Conservation (phyloP, 2,113 vertebrate genomes). For the Stercorarius parasiticus region DNA sequence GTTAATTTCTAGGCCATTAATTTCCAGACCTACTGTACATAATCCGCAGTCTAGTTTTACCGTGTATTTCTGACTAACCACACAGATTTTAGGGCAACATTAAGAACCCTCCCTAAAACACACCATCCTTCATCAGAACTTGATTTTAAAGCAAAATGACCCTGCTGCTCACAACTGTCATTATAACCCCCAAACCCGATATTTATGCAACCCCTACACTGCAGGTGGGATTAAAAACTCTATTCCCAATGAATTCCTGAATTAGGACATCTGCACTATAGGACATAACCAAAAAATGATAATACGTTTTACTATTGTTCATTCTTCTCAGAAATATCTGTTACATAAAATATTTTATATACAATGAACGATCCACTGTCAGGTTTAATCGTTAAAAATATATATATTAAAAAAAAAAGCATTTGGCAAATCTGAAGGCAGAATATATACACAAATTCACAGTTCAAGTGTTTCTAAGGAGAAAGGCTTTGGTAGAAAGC, state of each 20-base stretch:
- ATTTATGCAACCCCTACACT: background rate
- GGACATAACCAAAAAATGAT: background rate
- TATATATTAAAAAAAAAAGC: background rate
- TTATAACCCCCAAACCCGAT: background rate
- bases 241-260: background rate
- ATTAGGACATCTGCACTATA: background rate
- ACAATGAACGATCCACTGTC: background rate
- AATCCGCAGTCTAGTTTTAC: background rate
- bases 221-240: background rate
- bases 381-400: background rate
- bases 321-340: background rate
- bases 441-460: background rate
- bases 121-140: background rate
- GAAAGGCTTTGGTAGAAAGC: background rate
- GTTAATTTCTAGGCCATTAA: background rate
- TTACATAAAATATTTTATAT: background rate
- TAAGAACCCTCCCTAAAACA: background rate
- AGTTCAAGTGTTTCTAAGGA: background rate
- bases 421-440: background rate
- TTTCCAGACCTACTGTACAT: background rate
- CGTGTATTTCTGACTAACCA: background rate
- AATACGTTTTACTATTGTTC: background rate
- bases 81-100: background rate
- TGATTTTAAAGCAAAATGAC: background rate
- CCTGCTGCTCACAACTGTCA: background rate